phyloP scores from a whole-genome alignment of 2,888 invertebrate species.

The Tinea trinotella region DNA sequence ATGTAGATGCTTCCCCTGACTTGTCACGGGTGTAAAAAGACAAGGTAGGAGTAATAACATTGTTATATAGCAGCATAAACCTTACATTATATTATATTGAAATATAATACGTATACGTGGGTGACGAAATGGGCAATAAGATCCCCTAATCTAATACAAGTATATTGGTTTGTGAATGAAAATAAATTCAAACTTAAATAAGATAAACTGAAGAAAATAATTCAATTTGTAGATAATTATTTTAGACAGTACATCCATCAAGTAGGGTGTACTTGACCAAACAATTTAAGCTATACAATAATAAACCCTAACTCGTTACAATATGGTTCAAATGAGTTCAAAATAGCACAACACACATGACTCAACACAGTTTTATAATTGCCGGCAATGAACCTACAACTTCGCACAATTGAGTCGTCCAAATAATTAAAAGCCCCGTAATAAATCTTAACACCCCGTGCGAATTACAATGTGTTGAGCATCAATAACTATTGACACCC shows the following conservation, averaged over 20 bases:
- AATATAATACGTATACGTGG: no score
- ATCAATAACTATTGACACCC: slow-evolving; percentile 22
- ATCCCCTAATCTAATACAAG: no score
- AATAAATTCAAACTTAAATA: no score
- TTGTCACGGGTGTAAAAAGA: no score
- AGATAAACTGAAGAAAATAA: no score
- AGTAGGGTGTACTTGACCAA: neutral
- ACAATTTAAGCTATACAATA: neutral
- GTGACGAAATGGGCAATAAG: no score
- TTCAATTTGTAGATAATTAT: neutral
- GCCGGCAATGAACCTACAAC: slow-evolving; percentile 9
- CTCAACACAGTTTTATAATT: slow-evolving; percentile 10
- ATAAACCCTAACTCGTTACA: neutral
- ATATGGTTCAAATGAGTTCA: no score
- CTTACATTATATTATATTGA: no score
- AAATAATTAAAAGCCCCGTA: slow-evolving; percentile 12
- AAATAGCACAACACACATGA: neutral
- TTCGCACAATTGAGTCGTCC: slow-evolving; percentile 16
- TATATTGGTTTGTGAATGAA: no score
- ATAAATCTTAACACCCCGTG: slow-evolving; percentile 58
- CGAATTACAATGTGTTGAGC: slow-evolving; percentile 44
- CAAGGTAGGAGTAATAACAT: no score
- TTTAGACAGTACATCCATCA: neutral
- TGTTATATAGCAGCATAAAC: no score
- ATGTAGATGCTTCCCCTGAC: no score